These are phyloP conservation scores for Ceratosolen solmsi DNA, from an alignment of 1,140 invertebrate species.

Conservation along the genomic window DNA sequence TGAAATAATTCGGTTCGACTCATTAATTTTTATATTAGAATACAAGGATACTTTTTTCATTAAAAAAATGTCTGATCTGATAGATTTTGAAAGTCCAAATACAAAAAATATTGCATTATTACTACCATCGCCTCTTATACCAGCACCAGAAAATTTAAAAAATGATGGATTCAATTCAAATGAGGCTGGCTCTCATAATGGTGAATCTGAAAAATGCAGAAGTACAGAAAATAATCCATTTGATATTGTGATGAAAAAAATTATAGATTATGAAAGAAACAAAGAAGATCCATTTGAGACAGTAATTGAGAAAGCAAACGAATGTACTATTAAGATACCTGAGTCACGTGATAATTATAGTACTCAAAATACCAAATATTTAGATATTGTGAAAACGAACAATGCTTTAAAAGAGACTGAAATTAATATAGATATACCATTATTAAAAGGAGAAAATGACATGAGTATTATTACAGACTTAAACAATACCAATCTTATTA, in stretches of 20 bases:
- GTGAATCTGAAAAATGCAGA: conserved; percentile 15
- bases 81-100: conserved; percentile 61
- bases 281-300: conserved; percentile 66
- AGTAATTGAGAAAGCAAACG: conserved; percentile 59
- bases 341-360: conserved; percentile 52
- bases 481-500: conserved; percentile 44
- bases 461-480: conserved; percentile 36
- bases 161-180: not conserved
- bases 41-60: not conserved
- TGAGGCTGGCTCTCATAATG: conserved; percentile 19
- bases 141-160: conserved; percentile 50
- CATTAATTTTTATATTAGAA: not conserved
- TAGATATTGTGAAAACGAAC: conserved; percentile 57
- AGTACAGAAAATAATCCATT: conserved; percentile 66
- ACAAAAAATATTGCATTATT: conserved; percentile 16
- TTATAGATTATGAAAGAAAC: conserved; percentile 61
- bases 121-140: conserved; percentile 62
- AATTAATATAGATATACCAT: conserved; percentile 10
- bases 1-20: not conserved
- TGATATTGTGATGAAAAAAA: conserved; percentile 61
- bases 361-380: conserved; percentile 34
- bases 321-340: conserved; percentile 11
- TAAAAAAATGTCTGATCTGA: conserved; percentile 61
- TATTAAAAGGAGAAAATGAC: conserved; percentile 9
- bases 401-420: conserved; percentile 58